phyloP scores from a whole-genome alignment of 2,888 invertebrate species.

The Callinectes sapidus region DNA sequence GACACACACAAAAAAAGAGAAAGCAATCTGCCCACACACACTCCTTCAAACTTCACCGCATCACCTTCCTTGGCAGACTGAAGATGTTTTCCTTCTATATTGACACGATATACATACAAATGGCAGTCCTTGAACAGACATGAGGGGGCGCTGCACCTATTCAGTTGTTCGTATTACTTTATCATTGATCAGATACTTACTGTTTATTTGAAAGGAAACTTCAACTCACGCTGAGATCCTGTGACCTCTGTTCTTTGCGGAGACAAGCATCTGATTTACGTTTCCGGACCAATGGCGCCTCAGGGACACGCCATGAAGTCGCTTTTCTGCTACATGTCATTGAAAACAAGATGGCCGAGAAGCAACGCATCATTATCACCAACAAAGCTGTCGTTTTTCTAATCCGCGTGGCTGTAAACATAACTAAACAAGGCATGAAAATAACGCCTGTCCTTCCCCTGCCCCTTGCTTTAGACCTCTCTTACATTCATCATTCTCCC shows the following conservation, averaged over 20 bases:
- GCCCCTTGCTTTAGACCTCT: not conserved
- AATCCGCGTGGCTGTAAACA: not conserved
- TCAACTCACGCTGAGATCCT: not conserved
- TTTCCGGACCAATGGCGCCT: conserved; percentile 5
- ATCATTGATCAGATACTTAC: not conserved
- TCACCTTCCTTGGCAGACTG: not conserved
- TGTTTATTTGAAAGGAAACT: not conserved
- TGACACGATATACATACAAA: not conserved
- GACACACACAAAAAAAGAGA: not conserved
- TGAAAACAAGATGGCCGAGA: conserved; percentile 17
- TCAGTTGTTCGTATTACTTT: not conserved
- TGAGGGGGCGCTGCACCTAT: not conserved
- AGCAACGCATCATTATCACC: conserved; percentile 22
- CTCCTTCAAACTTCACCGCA: not conserved
- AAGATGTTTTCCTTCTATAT: not conserved
- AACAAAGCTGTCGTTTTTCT: conserved; percentile 13
- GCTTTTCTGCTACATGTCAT: not conserved
- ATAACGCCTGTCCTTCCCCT: not conserved
- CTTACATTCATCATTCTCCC: not conserved
- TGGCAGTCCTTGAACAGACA: not conserved
- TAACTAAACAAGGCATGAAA: not conserved
- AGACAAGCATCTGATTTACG: conserved; percentile 9
- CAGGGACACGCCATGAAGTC: not conserved
- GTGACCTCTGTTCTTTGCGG: not conserved
- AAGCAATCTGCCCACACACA: not conserved